phyloP scores from a whole-genome alignment of 2,113 vertebrate genomes.

The Chaetodon auriga region DNA sequence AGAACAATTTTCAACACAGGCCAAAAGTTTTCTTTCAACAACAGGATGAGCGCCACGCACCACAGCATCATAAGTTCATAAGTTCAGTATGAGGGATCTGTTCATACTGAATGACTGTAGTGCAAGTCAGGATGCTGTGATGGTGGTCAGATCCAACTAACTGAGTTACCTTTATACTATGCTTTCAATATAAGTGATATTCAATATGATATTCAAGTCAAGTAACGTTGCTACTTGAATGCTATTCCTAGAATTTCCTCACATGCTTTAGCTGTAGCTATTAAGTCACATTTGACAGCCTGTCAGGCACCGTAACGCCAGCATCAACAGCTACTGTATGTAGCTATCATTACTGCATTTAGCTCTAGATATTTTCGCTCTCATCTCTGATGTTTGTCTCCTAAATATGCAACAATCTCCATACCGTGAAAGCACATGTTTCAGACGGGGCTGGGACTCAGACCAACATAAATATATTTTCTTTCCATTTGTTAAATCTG shows the following conservation, averaged over 20 bases:
- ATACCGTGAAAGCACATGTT: conserved; percentile 26
- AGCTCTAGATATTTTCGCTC: not conserved
- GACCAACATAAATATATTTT: conserved; percentile 44
- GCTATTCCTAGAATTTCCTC: not conserved
- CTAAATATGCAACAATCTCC: not conserved
- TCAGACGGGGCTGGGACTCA: conserved; percentile 21
- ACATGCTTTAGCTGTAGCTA: not conserved
- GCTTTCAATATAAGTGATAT: not conserved
- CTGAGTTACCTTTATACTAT: not conserved
- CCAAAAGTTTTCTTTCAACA: not conserved
- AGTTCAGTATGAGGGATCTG: not conserved
- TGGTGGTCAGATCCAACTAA: not conserved
- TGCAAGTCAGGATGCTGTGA: not conserved
- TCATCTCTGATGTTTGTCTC: too few relatives aligned
- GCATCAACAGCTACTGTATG: not conserved
- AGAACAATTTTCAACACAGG: not conserved
- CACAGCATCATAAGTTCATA: not conserved
- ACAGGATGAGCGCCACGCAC: not conserved
- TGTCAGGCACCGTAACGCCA: not conserved
- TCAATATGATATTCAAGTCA: not conserved
- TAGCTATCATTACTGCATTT: not conserved
- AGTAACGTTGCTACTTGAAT: not conserved
- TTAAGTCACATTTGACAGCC: conserved; percentile 8
- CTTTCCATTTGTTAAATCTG: conserved; percentile 64
- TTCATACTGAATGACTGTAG: not conserved